Conservation (phyloP, 2,797 vertebrate genomes). For the Melanotaenia boesemani region DNA sequence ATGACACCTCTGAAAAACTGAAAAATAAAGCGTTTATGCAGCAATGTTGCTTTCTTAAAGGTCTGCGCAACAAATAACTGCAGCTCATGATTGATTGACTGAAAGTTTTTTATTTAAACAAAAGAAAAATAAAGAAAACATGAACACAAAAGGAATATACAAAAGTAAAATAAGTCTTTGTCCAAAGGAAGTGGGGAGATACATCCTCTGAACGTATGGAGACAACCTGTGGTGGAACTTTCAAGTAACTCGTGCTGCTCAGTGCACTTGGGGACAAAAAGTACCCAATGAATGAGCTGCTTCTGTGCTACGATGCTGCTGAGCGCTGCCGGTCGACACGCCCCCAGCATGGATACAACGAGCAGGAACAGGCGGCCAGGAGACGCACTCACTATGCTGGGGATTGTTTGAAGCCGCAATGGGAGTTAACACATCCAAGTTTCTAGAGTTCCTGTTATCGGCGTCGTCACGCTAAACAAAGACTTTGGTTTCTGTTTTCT, state of each 20-base stretch:
- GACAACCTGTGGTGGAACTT: slow-evolving; percentile 75
- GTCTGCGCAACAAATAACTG: slow-evolving; percentile 9
- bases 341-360: slow-evolving; percentile 89
- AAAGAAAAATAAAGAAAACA: too few relatives aligned
- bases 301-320: slow-evolving; percentile 84
- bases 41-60: neutral
- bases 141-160: too few relatives aligned
- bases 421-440: slow-evolving; percentile 83
- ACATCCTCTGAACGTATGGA: slow-evolving; percentile 53
- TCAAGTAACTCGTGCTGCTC: slow-evolving; percentile 58
- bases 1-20: neutral
- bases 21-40: neutral
- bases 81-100: neutral
- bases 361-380: slow-evolving; percentile 81
- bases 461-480: slow-evolving; percentile 69
- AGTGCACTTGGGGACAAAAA: slow-evolving; percentile 75
- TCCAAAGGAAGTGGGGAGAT: neutral
- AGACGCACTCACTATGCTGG: slow-evolving; percentile 85
- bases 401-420: slow-evolving; percentile 81
- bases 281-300: slow-evolving; percentile 77
- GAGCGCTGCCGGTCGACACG: slow-evolving; percentile 87
- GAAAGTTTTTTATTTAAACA: too few relatives aligned
- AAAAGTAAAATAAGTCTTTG: too few relatives aligned
- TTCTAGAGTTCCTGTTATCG: slow-evolving; percentile 69
- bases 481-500: slow-evolving; percentile 34